phyloP scores from a whole-genome alignment of 2,888 invertebrate genomes.

The Cosmopolites sordidus region DNA sequence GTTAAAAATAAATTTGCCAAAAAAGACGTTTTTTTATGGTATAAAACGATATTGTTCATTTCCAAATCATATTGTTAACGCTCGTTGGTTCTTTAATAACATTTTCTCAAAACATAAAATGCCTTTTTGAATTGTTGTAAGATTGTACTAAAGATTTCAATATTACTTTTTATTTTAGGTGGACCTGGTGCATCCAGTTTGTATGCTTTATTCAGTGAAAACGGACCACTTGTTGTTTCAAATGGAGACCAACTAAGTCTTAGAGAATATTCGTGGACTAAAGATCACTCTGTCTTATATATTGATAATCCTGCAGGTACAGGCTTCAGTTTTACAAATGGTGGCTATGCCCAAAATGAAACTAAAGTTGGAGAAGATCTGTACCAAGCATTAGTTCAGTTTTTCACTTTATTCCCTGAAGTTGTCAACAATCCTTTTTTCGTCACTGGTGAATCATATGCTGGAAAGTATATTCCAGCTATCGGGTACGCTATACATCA shows the following conservation, averaged over 20 bases:
- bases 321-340: conserved; percentile 87
- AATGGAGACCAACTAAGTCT: conserved; percentile 32
- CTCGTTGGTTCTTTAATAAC: too few species aligned
- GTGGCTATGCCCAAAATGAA: conserved; percentile 74
- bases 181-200: conserved; percentile 75
- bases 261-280: conserved; percentile 73
- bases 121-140: background rate
- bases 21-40: too few species aligned
- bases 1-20: too few species aligned
- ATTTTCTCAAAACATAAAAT: too few species aligned
- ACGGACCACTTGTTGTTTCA: conserved; percentile 66
- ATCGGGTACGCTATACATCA: conserved; percentile 66
- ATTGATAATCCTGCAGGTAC: conserved; percentile 87
- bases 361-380: conserved; percentile 73
- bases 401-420: conserved; percentile 76
- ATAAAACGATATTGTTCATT: too few species aligned
- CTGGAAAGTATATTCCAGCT: conserved; percentile 73
- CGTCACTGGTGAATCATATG: conserved; percentile 85
- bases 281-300: conserved; percentile 74
- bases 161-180: conserved; percentile 38
- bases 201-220: conserved; percentile 73
- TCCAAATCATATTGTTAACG: too few species aligned
- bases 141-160: background rate
- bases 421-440: conserved; percentile 69
- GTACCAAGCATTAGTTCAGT: conserved; percentile 69